Percentiles rank a stretch among this genome's conserved stretches.
phyloP scores from a whole-genome alignment of 2,113 vertebrate genomes.

The Aspidoscelis tigris region DNA sequence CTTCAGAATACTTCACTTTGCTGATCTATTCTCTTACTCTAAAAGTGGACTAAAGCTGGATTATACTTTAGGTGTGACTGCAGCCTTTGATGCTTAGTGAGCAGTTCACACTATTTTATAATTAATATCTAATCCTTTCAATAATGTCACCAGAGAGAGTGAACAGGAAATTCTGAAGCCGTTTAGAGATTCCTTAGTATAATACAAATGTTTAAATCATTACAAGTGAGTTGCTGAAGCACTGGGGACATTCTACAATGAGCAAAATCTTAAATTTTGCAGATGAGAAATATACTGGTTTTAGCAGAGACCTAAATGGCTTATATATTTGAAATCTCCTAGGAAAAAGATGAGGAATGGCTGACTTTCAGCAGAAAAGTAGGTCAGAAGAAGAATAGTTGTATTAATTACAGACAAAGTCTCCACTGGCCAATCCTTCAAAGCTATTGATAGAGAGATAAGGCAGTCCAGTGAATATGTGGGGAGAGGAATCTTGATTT shows the following conservation, averaged over 20 bases:
- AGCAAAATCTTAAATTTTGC: conserved; percentile 48
- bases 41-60: neutral
- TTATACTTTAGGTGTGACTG: no score
- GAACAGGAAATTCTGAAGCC: conserved; percentile 32
- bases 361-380: conserved; percentile 57
- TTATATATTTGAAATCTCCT: conserved; percentile 59
- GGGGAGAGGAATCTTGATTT: neutral
- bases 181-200: conserved; percentile 38
- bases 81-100: neutral
- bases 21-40: neutral
- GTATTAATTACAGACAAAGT: conserved; percentile 67
- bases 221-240: conserved; percentile 49
- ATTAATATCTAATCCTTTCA: neutral
- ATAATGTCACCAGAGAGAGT: conserved; percentile 12
- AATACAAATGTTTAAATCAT: conserved; percentile 56
- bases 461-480: conserved; percentile 43
- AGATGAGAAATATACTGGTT: conserved; percentile 45
- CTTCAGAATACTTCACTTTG: neutral
- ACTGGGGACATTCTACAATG: conserved; percentile 36
- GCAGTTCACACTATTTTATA: conserved; percentile 4
- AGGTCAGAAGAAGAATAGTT: conserved; percentile 53
- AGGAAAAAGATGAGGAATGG: conserved; percentile 45
- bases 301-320: conserved; percentile 65
- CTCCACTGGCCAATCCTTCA: conserved; percentile 53
- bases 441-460: conserved; percentile 43